Conservation (phyloP, 2,113 vertebrate species). For the Sebastes fasciatus region DNA sequence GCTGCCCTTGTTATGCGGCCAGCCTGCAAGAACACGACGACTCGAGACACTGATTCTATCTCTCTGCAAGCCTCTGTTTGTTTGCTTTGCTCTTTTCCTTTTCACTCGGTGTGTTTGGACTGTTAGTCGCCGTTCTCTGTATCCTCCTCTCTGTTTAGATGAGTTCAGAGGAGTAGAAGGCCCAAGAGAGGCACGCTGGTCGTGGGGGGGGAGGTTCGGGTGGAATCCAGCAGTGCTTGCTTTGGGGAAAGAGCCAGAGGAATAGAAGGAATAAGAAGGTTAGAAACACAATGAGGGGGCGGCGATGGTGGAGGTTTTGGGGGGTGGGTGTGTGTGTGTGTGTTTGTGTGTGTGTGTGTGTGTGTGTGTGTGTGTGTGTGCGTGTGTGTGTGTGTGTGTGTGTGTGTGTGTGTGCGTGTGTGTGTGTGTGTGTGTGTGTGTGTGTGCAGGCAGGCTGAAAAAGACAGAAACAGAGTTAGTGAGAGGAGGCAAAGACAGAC, state of each 20-base stretch:
- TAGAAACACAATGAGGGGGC: constrained; percentile 11
- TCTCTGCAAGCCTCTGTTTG: constrained; percentile 44
- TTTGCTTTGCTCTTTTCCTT: constrained; percentile 46
- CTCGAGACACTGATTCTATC: constrained; percentile 14
- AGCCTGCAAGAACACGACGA: neutral
- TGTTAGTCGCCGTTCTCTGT: constrained; percentile 7
- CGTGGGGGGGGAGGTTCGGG: constrained; percentile 14
- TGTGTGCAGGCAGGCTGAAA: constrained; percentile 6
- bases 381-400: neutral
- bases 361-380: too few species aligned
- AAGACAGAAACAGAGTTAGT: constrained; percentile 18
- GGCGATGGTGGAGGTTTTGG: neutral
- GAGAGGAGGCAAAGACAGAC: constrained; percentile 43
- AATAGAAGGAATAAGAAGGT: constrained; percentile 14
- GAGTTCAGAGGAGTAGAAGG: constrained; percentile 36
- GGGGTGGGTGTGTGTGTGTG: too few species aligned
- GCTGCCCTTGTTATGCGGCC: neutral
- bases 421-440: neutral
- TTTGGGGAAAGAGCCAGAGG: constrained; percentile 35
- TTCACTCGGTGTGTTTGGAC: constrained; percentile 18
- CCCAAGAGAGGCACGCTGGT: constrained; percentile 40
- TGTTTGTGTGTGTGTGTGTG: neutral
- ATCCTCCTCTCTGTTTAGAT: constrained; percentile 30
- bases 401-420: neutral
- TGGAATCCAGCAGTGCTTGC: constrained; percentile 24